Evolutionary conservation across 2,113 vertebrate species (phyloP), one percentile per base, ranked within the genome.

Genomic region (Lethenteron reissneri): DNA sequence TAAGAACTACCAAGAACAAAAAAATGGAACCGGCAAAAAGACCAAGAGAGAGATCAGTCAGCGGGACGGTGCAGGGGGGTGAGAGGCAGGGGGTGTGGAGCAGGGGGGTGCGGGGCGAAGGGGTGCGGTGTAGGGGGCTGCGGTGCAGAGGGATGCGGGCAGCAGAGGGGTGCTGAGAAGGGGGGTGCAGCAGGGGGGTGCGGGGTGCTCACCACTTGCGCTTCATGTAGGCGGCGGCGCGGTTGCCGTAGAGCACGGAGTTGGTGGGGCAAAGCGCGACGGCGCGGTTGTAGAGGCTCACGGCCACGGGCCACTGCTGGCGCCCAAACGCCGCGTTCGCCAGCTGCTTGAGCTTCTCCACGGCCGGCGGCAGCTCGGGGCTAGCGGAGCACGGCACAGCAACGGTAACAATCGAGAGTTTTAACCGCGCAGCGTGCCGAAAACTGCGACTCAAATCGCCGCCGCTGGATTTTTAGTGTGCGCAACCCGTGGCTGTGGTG

Each of bases 151-250:
- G 21, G 21, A 21, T 21, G 21, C 21, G 3, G 21, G 21, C 21
- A 21, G 21, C 21, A 21, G 21, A 21, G 21, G 21, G 21, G 21
- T 21, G 58, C 11, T 71, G 56, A 21, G 41, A 15, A 13, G 58
- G 15, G 59, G 21, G 14, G 12, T 68, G 9, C 25, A 57, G 41
- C 11, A 21, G 71, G 59, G 25, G 59, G 59, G 69, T 57, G 14
- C 12, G 6, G 64, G 19, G 64, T 58, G 74, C 85, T 75, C 74
- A 96, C 94, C 94, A 99, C 76, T 99, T 99, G 81, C 94, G 88
- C 71, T 97, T 99, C 94, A 99, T 99, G 79, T 95, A 99, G 72
- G 94, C 94, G 3, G 94, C 94, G 0, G 94, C 94, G 56, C 94
- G 83, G 81, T 99, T 99, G 56, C 94, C 94, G 0, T 95, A 97